A percentile compares a stretch with the other conserved stretches of the same genome.
These are phyloP conservation scores for Tipula confusa DNA, from an alignment of 2,888 invertebrate species.

Conservation along the genomic window DNA sequence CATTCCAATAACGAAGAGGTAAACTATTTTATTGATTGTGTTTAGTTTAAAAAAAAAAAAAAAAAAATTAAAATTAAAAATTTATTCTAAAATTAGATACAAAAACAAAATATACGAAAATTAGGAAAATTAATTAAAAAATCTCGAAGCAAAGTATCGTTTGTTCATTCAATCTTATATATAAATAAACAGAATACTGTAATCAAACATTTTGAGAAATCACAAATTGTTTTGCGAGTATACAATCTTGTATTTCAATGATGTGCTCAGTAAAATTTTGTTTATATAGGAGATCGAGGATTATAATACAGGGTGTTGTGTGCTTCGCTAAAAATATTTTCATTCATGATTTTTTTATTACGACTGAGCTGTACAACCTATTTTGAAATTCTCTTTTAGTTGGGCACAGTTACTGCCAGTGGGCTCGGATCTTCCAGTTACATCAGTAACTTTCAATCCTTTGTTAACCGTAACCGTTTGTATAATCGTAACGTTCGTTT, in stretches of 20 bases:
- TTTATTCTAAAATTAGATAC: conserved; percentile 20
- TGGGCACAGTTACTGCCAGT: no score
- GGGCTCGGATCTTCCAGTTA: no score
- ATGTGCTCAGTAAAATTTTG: not conserved
- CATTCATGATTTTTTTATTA: no score
- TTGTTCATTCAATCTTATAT: not conserved
- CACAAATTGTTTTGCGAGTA: not conserved
- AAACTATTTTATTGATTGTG: conserved; percentile 20
- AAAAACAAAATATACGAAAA: not conserved
- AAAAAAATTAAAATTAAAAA: not conserved
- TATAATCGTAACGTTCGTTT: no score
- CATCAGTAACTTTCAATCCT: no score
- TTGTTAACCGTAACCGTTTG: no score
- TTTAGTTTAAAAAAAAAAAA: conserved; percentile 3
- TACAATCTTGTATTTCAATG: not conserved
- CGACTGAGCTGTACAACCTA: no score
- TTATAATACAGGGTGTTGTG: no score
- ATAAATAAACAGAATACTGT: not conserved
- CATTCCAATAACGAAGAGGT: not conserved
- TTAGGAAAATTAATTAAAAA: not conserved
- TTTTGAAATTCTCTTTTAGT: no score
- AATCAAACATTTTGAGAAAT: conserved; percentile 1
- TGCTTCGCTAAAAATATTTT: no score
- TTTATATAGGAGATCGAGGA: not conserved
- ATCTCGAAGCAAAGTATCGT: not conserved